Evolutionary conservation across 2,113 vertebrate species (phyloP).

Genomic region (Archilochus colubris): DNA sequence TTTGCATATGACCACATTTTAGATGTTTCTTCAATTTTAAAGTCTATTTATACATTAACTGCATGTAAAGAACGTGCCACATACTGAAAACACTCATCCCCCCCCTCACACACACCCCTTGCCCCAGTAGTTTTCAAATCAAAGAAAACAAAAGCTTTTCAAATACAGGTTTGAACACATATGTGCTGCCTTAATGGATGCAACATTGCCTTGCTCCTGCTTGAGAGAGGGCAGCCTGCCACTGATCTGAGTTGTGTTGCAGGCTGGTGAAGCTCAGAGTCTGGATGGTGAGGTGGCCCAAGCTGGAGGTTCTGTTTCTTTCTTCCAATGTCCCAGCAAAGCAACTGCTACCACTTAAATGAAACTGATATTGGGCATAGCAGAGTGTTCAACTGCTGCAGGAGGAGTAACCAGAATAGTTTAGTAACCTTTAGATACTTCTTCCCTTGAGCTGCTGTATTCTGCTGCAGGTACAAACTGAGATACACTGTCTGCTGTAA

Average conservation of each 20-base stretch:
- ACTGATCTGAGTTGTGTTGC: background rate
- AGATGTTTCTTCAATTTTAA: background rate
- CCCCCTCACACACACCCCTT: too few species aligned
- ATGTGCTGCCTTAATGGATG: background rate
- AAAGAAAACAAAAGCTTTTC: background rate
- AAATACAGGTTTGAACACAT: background rate
- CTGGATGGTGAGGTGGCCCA: background rate
- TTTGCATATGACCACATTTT: background rate
- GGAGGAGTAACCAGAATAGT: background rate
- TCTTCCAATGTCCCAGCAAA: background rate
- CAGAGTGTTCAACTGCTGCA: background rate
- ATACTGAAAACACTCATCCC: background rate
- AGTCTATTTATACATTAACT: background rate
- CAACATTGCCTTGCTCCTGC: fast-evolving
- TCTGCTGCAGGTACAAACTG: background rate
- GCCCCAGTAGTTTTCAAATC: background rate
- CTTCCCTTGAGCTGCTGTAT: background rate
- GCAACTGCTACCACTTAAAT: background rate
- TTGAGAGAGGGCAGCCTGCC: background rate
- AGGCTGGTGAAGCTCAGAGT: background rate
- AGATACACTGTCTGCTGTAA: background rate
- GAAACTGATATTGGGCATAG: background rate
- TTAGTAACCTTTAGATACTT: background rate
- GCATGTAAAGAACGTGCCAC: background rate
- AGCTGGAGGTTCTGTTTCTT: background rate